Conservation (phyloP, 1,140 invertebrate species). For the Diploscapter pachys region DNA sequence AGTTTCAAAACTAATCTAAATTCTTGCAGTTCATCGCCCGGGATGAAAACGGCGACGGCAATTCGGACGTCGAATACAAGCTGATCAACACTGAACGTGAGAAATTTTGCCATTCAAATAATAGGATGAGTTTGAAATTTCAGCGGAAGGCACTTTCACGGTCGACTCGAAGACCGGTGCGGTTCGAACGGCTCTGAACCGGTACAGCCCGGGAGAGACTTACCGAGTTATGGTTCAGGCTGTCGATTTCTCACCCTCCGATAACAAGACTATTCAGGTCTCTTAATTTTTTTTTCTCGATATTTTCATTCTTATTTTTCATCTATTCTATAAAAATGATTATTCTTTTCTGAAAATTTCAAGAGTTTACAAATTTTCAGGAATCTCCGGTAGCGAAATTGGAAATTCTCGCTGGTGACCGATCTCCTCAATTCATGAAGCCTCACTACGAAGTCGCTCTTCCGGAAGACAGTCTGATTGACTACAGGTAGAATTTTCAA, state of each 20-base stretch:
- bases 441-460: conserved; percentile 40
- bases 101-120: conserved; percentile 1
- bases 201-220: conserved; percentile 43
- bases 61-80: conserved; percentile 46
- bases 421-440: conserved; percentile 52
- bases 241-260: conserved; percentile 34
- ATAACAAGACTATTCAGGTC: conserved; percentile 19
- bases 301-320: conserved; percentile 4
- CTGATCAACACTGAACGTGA: conserved; percentile 58
- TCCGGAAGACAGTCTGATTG: conserved; percentile 44
- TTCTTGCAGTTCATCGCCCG: conserved; percentile 49
- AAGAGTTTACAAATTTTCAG: conserved; percentile 2
- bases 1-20: no score
- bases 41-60: conserved; percentile 52
- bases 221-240: conserved; percentile 54
- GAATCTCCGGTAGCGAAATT: conserved; percentile 49
- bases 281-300: not conserved
- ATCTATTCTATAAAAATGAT: no score
- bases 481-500: conserved; percentile 40
- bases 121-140: conserved; percentile 26
- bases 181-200: conserved; percentile 45
- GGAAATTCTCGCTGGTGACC: conserved; percentile 50
- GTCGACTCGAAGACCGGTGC: conserved; percentile 47
- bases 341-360: no score
- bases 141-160: conserved; percentile 47